These are phyloP conservation scores for Meganola albula DNA, from an alignment of 2,888 invertebrate species.

Conservation along the genomic window DNA sequence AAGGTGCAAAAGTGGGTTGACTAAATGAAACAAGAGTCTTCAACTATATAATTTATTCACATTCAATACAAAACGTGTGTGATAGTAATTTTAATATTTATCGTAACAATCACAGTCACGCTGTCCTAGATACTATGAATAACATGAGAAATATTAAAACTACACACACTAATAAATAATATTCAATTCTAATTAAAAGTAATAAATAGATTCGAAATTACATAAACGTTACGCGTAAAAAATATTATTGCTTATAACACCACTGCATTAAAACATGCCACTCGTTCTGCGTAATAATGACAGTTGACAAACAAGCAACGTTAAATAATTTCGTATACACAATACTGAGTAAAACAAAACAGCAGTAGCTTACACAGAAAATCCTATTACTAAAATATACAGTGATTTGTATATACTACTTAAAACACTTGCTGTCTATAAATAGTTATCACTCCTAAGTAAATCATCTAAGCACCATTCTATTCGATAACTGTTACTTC, in stretches of 20 bases:
- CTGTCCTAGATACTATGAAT: conserved; percentile 38
- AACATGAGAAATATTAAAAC: conserved; percentile 60
- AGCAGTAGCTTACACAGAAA: conserved; percentile 35
- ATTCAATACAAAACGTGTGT: conserved; percentile 77
- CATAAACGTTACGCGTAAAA: conserved; percentile 33
- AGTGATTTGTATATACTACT: conserved; percentile 45
- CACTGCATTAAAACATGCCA: conserved; percentile 37
- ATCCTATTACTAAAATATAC: conserved; percentile 50
- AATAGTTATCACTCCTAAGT: conserved; percentile 63
- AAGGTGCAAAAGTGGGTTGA: too few species aligned
- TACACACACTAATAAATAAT: conserved; percentile 74
- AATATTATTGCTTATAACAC: conserved; percentile 46
- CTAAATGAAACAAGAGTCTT: conserved; percentile 36
- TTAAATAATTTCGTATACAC: conserved; percentile 37
- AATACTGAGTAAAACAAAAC: conserved; percentile 36
- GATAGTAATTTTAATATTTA: conserved; percentile 65
- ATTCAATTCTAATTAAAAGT: conserved; percentile 56
- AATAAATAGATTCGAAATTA: conserved; percentile 59
- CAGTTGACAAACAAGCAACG: conserved; percentile 34
- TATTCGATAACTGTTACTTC: conserved; percentile 71
- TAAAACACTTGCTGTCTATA: conserved; percentile 54
- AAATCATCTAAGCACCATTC: conserved; percentile 76
- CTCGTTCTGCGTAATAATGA: conserved; percentile 34
- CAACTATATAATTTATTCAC: conserved; percentile 77
- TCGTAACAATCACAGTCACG: conserved; percentile 52